Percentiles rank a stretch among this genome's conserved stretches.
phyloP scores from a whole-genome alignment of 37 sponge, comb jelly and placozoan species.

The Chondrilla cf. caribensis region DNA sequence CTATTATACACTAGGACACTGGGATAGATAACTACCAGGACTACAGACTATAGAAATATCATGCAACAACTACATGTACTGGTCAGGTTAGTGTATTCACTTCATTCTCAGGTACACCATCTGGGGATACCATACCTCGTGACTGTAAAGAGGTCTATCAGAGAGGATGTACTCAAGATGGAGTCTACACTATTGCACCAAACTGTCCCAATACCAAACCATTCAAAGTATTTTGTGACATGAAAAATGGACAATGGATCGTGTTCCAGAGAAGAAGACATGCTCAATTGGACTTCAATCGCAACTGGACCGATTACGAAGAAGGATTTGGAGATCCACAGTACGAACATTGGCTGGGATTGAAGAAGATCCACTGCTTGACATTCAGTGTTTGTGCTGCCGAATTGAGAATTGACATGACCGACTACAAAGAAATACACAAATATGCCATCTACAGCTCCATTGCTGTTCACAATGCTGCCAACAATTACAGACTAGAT shows the following conservation, averaged over 20 bases:
- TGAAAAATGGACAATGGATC: not conserved
- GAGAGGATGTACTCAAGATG: not conserved
- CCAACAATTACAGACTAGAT: not conserved
- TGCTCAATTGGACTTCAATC: not conserved
- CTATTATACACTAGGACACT: no score
- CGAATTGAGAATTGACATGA: not conserved
- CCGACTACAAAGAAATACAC: not conserved
- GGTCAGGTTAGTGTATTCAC: not conserved
- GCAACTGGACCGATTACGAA: not conserved
- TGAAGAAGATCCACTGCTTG: constrained; percentile 4
- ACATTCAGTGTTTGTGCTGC: not conserved
- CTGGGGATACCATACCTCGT: not conserved
- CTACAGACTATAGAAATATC: no score
- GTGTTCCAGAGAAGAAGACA: not conserved
- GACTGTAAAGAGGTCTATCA: constrained; percentile 1
- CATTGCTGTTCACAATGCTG: not conserved
- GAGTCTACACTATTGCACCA: constrained; percentile 14
- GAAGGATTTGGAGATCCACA: not conserved
- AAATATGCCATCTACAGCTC: not conserved
- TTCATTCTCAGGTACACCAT: not conserved
- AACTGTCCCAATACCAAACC: not conserved
- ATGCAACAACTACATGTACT: no score
- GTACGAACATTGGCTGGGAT: not conserved
- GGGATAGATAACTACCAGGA: no score
- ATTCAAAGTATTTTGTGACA: constrained; percentile 2